Conservation (phyloP, 1,140 invertebrate genomes). For the Yoshiicerus persimilis region DNA sequence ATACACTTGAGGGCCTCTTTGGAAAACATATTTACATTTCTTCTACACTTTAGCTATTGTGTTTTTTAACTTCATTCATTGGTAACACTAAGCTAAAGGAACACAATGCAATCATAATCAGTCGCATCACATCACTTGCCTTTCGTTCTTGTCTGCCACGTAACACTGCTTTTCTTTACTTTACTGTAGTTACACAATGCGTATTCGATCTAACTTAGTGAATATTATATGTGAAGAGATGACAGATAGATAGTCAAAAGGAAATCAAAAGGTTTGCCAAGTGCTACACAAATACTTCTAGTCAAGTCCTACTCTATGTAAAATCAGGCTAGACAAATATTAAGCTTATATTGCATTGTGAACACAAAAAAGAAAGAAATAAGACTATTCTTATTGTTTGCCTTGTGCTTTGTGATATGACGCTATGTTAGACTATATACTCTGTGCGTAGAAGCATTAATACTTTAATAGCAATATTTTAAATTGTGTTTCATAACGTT, state of each 20-base stretch:
- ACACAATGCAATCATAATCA: not conserved
- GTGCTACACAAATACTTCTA: not conserved
- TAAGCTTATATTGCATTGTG: not conserved
- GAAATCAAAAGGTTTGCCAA: not conserved
- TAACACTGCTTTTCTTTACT: not conserved
- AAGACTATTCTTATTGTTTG: not conserved
- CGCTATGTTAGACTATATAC: too few species aligned
- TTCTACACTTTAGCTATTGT: not conserved
- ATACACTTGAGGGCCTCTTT: not conserved
- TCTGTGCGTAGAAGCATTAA: too few species aligned
- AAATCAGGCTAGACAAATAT: not conserved
- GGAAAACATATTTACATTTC: not conserved
- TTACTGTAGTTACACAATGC: not conserved
- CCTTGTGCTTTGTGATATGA: not conserved
- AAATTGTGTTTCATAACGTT: too few species aligned
- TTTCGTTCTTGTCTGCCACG: not conserved
- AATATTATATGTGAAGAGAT: not conserved
- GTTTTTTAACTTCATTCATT: not conserved
- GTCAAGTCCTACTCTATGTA: not conserved
- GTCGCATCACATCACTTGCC: not conserved
- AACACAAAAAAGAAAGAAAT: not conserved
- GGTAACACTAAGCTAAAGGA: not conserved
- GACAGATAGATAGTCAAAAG: not conserved
- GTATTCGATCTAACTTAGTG: not conserved
- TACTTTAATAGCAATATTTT: too few species aligned